Evolutionary conservation across 2,113 vertebrate species (phyloP), one percentile per base, ranked within the genome.

Genomic region (Ammodytes marinus): DNA sequence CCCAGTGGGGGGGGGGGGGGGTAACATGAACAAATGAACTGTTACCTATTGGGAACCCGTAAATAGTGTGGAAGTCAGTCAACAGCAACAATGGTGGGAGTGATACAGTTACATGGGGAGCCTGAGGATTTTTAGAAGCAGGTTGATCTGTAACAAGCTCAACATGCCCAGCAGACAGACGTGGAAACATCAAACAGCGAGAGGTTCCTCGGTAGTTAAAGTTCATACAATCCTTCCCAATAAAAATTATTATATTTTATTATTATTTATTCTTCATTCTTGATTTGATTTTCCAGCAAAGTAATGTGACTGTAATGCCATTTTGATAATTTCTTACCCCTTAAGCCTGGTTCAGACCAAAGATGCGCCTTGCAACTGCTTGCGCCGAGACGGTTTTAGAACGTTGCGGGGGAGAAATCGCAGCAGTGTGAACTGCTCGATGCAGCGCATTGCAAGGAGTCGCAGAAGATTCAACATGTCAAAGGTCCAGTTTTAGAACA

Each of bases 11-110:
- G 77, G 61, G n/a, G 5, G n/a, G n/a, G n/a, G n/a, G n/a, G n/a
- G n/a, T n/a, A 74, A 74, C 42, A 79, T 37, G 52, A 87, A 77
- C 53, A 55, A 79, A 85, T 82, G 71, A 74, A 72, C 40, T 74
- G 73, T 57, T 52, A 71, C 83, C 82, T 55, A 65, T n/a, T 40
- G 57, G 73, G 63, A 78, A 58, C 58, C 60, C 46, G 53, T n/a
- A 83, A 87, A 79, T 86, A 79, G n/a, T n/a, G n/a, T n/a, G n/a
- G 73, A 76, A 45, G 50, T 53, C 57, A 65, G 64, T 59, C 5
- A 42, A 50, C n/a, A n/a, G n/a, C 10, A 50, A 53, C 27, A 64
- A 13, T 35, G 52, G 15, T 12, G 10, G 2, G 6, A 52, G 17
- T 57, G 14, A 8, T 50, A 68, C 78, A 78, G 27, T 42, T 47